phyloP scores from a whole-genome alignment of 2,797 vertebrate genomes.

The Selene dorsalis region DNA sequence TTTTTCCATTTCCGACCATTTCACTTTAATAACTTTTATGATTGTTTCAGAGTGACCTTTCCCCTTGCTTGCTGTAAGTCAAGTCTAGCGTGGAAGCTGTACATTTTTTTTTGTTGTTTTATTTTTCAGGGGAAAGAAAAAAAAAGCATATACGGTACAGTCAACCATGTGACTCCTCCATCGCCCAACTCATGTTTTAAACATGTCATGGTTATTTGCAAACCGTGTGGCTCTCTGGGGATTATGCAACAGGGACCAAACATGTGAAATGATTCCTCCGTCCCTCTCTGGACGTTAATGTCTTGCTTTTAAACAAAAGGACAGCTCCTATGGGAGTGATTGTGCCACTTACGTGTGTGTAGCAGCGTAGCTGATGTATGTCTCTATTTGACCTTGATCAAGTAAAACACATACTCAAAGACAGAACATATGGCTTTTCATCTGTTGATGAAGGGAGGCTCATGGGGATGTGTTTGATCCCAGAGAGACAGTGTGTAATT shows the following conservation, averaged over 20 bases:
- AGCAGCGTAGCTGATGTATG: slow-evolving; percentile 5
- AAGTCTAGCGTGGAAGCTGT: slow-evolving; percentile 7
- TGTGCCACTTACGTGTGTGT: slow-evolving; percentile 4
- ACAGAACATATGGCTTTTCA: slow-evolving; percentile 22
- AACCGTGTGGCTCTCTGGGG: slow-evolving; percentile 31
- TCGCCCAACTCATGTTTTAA: slow-evolving; percentile 67
- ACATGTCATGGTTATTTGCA: slow-evolving; percentile 63
- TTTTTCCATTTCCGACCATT: background rate
- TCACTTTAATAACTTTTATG: slow-evolving; percentile 9
- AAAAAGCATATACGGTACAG: slow-evolving; percentile 4
- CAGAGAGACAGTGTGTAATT: slow-evolving; percentile 5
- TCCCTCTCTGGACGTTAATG: slow-evolving; percentile 7
- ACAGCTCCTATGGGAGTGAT: background rate
- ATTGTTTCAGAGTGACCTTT: slow-evolving; percentile 17
- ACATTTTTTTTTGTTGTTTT: slow-evolving; percentile 14
- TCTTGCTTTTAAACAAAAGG: slow-evolving; percentile 27
- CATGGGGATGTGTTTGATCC: slow-evolving; percentile 18
- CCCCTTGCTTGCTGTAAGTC: background rate
- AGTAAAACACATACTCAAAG: slow-evolving; percentile 7
- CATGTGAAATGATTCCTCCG: slow-evolving; percentile 23
- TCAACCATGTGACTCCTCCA: slow-evolving; percentile 38
- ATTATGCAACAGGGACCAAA: slow-evolving; percentile 35
- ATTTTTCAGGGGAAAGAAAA: too few species aligned
- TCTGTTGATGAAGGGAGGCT: slow-evolving; percentile 11
- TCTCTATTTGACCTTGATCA: slow-evolving; percentile 50